Evolutionary conservation across 2,113 vertebrate species (phyloP).

Genomic region (Arizona elegans): DNA sequence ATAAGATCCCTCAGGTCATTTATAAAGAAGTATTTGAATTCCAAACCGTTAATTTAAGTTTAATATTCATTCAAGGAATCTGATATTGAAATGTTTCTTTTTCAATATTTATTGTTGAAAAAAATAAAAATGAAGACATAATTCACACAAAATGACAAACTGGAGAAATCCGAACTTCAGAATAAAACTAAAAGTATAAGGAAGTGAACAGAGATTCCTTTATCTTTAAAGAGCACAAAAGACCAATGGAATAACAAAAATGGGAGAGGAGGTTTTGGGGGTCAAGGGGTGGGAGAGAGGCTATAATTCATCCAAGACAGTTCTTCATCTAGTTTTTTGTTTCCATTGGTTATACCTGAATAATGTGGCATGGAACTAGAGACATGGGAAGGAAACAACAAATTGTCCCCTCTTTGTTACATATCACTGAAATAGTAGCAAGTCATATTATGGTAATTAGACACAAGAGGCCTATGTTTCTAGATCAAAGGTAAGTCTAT

Average conservation of each 20-base stretch:
- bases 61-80: neutral
- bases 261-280: neutral
- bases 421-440: neutral
- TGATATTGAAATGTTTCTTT: neutral
- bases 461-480: neutral
- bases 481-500: neutral
- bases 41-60: neutral
- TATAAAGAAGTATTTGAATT: neutral
- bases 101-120: neutral
- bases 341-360: neutral
- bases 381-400: neutral
- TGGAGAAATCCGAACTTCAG: neutral
- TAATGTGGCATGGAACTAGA: neutral
- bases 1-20: neutral
- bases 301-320: neutral
- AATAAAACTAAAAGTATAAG: neutral
- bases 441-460: neutral
- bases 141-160: neutral
- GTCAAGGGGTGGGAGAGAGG: neutral
- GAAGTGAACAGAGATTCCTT: neutral
- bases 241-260: neutral
- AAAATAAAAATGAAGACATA: neutral
- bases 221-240: neutral
- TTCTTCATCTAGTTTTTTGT: neutral
- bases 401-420: neutral